Evolutionary conservation across 2,113 vertebrate genomes (phyloP), one percentile per base, ranked within the genome.

Genomic region (Hydrochoerus hydrochaeris): DNA sequence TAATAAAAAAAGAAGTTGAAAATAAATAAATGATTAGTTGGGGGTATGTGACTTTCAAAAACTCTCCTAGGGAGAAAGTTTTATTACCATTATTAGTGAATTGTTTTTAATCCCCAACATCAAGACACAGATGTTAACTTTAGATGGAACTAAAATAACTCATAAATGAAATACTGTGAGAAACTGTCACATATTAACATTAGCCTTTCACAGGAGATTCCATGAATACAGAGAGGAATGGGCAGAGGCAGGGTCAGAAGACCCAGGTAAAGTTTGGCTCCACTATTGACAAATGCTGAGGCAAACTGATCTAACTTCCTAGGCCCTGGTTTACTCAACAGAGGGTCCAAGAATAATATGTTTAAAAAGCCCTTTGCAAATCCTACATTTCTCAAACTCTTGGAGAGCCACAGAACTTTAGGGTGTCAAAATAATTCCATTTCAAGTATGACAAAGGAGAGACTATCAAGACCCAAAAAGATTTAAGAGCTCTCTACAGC

Each of bases 21-120:
- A 97, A 96, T 94, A 96, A 96, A 96, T 94, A 97, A 97, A 97
- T 95, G 88, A 96, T 88, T 95, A 90, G 73, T 96, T 93, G 84
- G 82, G 86, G 67, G 78, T 84, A 95, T 83, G 86, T 95, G 92
- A 90, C 78, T 97, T 97, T 95, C 88, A 96, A 54, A 96, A 95
- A 96, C 93, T 97, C 97, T 94, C 92, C 96, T 91, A 67, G 65
- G 71, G 35, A 97, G 85, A 92, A 96, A 91, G 62, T 94, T 97
- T 95, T 95, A 96, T 94, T 96, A 90, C 85, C 81, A 92, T 88
- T 97, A 95, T 95, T 95, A 96, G 82, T 92, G 95, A 94, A 89
- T 89, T 95, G 90, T 95, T 96, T 97, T 97, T 96, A 97, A 96
- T 97, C 92, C 88, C n/a, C 78, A 62, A 94, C 92, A 96, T 96